Conservation (phyloP, 2,888 invertebrate species). For the Shargacucullia verbasci region DNA sequence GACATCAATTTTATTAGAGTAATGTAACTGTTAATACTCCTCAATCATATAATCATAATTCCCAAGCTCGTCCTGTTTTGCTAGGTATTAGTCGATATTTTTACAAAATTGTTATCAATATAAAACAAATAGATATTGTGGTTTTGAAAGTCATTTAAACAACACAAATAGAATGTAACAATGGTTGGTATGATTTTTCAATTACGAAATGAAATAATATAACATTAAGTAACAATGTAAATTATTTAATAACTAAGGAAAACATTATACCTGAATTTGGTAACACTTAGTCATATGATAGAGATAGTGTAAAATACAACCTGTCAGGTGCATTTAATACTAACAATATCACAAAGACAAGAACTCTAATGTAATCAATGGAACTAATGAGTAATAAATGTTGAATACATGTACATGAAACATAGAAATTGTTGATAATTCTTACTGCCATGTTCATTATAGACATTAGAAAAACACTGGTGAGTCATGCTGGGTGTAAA, state of each 20-base stretch:
- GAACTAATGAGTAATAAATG: conserved; percentile 13
- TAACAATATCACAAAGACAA: background rate
- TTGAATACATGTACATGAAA: conserved; percentile 2
- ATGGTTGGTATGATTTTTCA: conserved; percentile 6
- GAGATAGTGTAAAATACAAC: background rate
- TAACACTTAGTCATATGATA: background rate
- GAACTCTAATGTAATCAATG: conserved; percentile 1
- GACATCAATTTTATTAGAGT: too few relatives aligned
- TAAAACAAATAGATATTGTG: background rate
- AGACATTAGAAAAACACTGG: conserved; percentile 40
- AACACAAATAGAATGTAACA: conserved; percentile 16
- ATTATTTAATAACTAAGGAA: too few relatives aligned
- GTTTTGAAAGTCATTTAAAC: background rate
- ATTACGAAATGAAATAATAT: background rate
- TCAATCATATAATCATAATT: too few relatives aligned
- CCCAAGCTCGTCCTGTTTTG: too few relatives aligned
- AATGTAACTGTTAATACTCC: too few relatives aligned
- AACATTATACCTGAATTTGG: background rate
- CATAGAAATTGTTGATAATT: conserved; percentile 27
- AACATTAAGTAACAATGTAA: too few relatives aligned
- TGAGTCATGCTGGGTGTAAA: conserved; percentile 48
- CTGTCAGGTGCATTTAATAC: background rate
- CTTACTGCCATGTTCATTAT: conserved; percentile 20
- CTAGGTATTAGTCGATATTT: too few relatives aligned
- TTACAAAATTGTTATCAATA: too few relatives aligned